Base-by-base conservation (phyloP, 92 coral and sea anemone genomes). In the Phenganax marumi region DNA sequence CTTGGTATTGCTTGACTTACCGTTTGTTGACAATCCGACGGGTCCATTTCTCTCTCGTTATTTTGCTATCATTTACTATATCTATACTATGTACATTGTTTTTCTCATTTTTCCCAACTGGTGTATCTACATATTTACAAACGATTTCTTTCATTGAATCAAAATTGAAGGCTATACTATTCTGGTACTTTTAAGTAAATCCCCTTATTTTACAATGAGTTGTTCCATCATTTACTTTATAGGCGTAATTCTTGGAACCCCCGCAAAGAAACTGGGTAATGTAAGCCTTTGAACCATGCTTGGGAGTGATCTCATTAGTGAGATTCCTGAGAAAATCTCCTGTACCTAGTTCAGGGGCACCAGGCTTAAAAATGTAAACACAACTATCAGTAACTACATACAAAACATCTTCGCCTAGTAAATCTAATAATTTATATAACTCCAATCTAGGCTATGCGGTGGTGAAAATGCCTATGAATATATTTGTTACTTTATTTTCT, bases 401-500 rank as follows among this genome's bases (percentile, higher is more conserved):
- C 55, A 82, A 55, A 18, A 48, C 47, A 18, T 68, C 62, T 48
- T 46, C 16, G 71, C 65, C n/a, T n/a, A n/a, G n/a, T n/a, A n/a
- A n/a, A n/a, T n/a, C n/a, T n/a, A n/a, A n/a, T n/a, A n/a, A n/a
- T 17, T 82, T 82, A 70, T 84, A 84, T 11, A 77, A 46, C 60
- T 84, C 84, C 48, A 84, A 50, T 53, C 87, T 84, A 8, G 85
- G 85, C 88, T 85, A 85, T 25, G 88, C 77, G 0, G 88, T 85
- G n/a, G 88, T 85, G 69, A 85, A 85, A 68, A 78, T 79, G 21
- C 68, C 88, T 39, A 85, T 65, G 51, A 85, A 85, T n/a, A n/a
- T n/a, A n/a, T n/a, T n/a, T n/a, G n/a, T n/a, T n/a, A n/a, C n/a
- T n/a, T n/a, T n/a, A n/a, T n/a, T n/a, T n/a, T n/a, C n/a, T n/a